Evolutionary conservation across 2,888 invertebrate genomes (phyloP).

Genomic region (Hirtodrosophila confusa): DNA sequence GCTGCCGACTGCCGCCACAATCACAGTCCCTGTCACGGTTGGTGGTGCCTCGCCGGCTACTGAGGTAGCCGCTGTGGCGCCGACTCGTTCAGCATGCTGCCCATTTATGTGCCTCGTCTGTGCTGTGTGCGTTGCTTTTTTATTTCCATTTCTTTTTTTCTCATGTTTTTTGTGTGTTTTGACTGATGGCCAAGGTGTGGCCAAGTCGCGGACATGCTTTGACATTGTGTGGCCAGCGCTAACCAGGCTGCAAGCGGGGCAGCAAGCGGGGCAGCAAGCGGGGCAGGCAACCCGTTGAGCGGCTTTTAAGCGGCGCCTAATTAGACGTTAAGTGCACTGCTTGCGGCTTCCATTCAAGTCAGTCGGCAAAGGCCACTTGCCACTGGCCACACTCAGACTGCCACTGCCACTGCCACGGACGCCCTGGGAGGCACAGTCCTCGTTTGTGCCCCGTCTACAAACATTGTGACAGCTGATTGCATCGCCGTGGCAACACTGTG

Average conservation of each 20-base stretch:
- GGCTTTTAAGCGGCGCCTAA: constrained; percentile 72
- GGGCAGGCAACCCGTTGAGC: constrained; percentile 60
- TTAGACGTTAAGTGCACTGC: constrained; percentile 69
- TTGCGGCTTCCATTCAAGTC: constrained; percentile 52
- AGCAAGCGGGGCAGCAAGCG: not conserved
- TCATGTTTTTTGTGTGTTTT: constrained; percentile 46
- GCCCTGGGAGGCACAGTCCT: constrained; percentile 6
- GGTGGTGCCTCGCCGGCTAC: constrained; percentile 63
- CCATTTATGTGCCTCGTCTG: constrained; percentile 46
- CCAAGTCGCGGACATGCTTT: constrained; percentile 64
- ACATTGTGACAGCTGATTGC: constrained; percentile 75
- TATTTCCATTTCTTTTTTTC: constrained; percentile 1
- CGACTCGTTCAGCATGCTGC: constrained; percentile 59
- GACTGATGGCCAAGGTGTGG: constrained; percentile 75
- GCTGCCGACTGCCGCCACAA: constrained; percentile 37
- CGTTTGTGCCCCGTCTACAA: constrained; percentile 42
- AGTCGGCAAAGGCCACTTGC: constrained; percentile 3
- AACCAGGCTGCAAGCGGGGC: constrained; percentile 4
- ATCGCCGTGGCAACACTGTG: constrained; percentile 35
- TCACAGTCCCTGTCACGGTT: constrained; percentile 70
- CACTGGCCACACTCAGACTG: constrained; percentile 13
- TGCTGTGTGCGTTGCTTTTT: constrained; percentile 4
- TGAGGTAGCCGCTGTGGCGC: constrained; percentile 67
- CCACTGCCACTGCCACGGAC: constrained; percentile 3
- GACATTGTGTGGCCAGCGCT: constrained; percentile 55